Base-by-base conservation (phyloP, 1,140 invertebrate genomes). In the Zaprionus gabonicus region DNA sequence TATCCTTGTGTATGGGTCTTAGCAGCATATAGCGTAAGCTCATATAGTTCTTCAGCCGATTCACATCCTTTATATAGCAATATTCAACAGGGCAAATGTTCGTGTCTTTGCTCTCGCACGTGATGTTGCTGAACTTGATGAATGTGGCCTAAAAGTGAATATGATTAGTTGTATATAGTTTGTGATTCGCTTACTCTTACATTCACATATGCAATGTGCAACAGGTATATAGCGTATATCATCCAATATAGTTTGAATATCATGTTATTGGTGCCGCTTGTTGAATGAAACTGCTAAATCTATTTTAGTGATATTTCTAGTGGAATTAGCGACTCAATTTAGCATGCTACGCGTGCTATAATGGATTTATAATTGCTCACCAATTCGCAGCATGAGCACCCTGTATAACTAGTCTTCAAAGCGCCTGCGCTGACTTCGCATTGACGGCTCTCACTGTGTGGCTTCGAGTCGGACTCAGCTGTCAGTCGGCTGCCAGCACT, bases 401-500 rank as follows among this genome's bases (percentile, higher is more conserved):
- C 66, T 69, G 56, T 69, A 69, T 59, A 7, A 7, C n/a, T 13
- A 7, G 10, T 34, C 20, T 31, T 17, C 12, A 56, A 41, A 41
- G 70, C 74, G 70, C 63, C 46, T 76, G 74, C 74, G 74, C 63
- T 38, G n/a, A 31, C 46, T 20, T 17, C 36, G 46, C 13, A 44
- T 58, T 57, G 38, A 10, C 12, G 46, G 20, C 20, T 51, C 41
- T 7, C 41, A 46, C n/a, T 17, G 17, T 46, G 23, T 1, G 41
- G 20, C 46, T 12, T 46, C 46, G 46, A 51, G 20, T 25, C 46
- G 41, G 13, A 5, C 36, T 66, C 59, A 17, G 59, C 57, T 56
- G 70, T 72, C 74, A 85, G 82, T 85, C 80, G 71, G 56, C 67
- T 67, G 78, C 41, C 65, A 87, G 71, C 68, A 64, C 49, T 81